Evolutionary conservation across 1,140 invertebrate species (phyloP).

Genomic region (Hormaphis cornu): DNA sequence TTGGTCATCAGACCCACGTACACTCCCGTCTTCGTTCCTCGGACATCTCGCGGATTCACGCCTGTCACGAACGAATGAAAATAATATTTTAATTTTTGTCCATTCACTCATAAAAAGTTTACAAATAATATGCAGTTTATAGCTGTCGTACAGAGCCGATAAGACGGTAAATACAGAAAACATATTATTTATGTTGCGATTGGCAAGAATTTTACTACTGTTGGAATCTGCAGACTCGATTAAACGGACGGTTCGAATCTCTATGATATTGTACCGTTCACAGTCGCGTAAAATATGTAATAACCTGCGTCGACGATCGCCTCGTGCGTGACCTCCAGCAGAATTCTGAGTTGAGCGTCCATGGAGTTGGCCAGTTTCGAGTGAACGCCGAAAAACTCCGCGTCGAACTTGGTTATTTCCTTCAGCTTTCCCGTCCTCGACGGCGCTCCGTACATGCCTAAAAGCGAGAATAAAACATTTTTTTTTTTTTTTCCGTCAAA

Average conservation of each 20-base stretch:
- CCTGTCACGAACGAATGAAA: neutral
- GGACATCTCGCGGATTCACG: slow-evolving; percentile 45
- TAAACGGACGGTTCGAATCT: no score
- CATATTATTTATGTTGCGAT: no score
- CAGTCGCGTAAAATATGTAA: neutral
- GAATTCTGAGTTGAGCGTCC: slow-evolving; percentile 26
- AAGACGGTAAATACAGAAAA: no score
- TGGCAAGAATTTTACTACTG: no score
- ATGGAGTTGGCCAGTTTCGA: slow-evolving; percentile 29
- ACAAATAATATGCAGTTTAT: no score
- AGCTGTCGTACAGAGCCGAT: no score
- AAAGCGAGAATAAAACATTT: neutral
- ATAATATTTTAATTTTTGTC: no score
- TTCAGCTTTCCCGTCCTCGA: slow-evolving; percentile 33
- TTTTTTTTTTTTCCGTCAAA: neutral
- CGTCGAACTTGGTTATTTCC: slow-evolving; percentile 35
- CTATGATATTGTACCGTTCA: no score
- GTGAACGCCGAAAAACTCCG: slow-evolving; percentile 35
- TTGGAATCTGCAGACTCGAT: no score
- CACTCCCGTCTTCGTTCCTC: slow-evolving; percentile 50
- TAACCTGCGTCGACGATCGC: slow-evolving; percentile 38
- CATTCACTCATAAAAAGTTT: no score
- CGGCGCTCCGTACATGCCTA: slow-evolving; percentile 29
- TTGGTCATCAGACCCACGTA: slow-evolving; percentile 44
- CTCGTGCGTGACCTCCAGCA: slow-evolving; percentile 35